phyloP scores from a whole-genome alignment of 2,888 invertebrate genomes.

The Melanostoma mellinum region DNA sequence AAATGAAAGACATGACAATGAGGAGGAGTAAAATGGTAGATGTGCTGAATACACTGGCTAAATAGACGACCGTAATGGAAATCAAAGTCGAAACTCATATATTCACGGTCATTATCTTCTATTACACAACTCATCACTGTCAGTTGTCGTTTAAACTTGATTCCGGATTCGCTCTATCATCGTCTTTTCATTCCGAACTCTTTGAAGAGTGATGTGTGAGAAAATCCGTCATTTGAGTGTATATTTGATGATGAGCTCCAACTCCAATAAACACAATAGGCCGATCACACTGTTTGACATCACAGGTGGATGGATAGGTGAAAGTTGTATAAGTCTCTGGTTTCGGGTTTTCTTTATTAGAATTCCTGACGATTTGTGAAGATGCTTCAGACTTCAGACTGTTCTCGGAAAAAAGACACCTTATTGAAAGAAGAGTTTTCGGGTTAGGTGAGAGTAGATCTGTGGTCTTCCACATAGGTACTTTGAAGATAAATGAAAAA shows the following conservation, averaged over 20 bases:
- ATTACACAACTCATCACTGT: slow-evolving; percentile 56
- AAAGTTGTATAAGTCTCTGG: slow-evolving; percentile 44
- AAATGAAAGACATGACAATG: neutral
- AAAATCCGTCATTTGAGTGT: slow-evolving; percentile 21
- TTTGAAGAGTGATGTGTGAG: slow-evolving; percentile 30
- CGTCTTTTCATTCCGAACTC: slow-evolving; percentile 45
- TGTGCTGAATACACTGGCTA: slow-evolving; percentile 27
- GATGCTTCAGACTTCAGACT: neutral
- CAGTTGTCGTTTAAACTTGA: slow-evolving; percentile 62
- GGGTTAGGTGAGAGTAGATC: too few relatives aligned
- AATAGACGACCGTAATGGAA: slow-evolving; percentile 6
- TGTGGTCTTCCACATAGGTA: too few relatives aligned
- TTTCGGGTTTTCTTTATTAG: neutral
- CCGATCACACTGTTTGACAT: slow-evolving; percentile 52
- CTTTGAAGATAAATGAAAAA: too few relatives aligned
- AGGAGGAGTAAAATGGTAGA: slow-evolving; percentile 17
- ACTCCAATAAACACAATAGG: slow-evolving; percentile 43
- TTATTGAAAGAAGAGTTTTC: too few relatives aligned
- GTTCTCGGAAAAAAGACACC: slow-evolving; percentile 26
- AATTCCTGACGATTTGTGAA: too few relatives aligned
- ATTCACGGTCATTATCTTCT: slow-evolving; percentile 67
- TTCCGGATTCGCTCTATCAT: slow-evolving; percentile 56
- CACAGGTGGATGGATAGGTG: slow-evolving; percentile 64
- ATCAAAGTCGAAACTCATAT: slow-evolving; percentile 28
- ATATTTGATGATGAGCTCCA: slow-evolving; percentile 20